A percentile compares a stretch with the other conserved stretches of the same genome.
Evolutionary conservation across 2,888 invertebrate genomes (phyloP).

Genomic region (Bombylius major): DNA sequence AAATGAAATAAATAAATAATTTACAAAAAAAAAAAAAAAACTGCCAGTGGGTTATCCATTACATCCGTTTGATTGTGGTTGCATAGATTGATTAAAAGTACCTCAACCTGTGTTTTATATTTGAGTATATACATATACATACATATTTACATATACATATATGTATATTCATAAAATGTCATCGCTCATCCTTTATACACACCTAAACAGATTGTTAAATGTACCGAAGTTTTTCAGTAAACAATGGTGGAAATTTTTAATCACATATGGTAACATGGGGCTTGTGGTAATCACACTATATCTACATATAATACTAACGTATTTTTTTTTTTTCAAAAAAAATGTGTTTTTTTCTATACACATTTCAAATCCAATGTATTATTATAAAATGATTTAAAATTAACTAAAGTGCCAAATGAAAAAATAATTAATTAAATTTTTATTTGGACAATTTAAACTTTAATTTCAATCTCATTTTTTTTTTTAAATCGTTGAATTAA

Average conservation of each 20-base stretch:
- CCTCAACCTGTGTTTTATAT: not conserved
- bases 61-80: not conserved
- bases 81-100: not conserved
- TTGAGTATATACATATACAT: too few relatives aligned
- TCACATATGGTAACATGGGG: slow-evolving; percentile 4
- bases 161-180: not conserved
- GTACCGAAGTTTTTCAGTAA: slow-evolving; percentile 6
- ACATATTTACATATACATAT: too few relatives aligned
- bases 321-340: too few relatives aligned
- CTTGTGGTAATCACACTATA: not conserved
- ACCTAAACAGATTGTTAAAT: slow-evolving; percentile 8
- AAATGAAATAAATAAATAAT: not conserved
- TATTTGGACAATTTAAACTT: too few relatives aligned
- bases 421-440: too few relatives aligned
- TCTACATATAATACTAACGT: too few relatives aligned
- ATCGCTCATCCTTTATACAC: not conserved
- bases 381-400: too few relatives aligned
- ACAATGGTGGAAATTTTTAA: slow-evolving; percentile 8
- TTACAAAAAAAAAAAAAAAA: not conserved
- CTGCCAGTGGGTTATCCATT: not conserved
- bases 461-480: too few relatives aligned
- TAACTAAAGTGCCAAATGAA: too few relatives aligned
- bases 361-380: too few relatives aligned
- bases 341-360: too few relatives aligned
- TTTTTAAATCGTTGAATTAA: too few relatives aligned